Evolutionary conservation across 2,888 invertebrate species (phyloP), one percentile per base, ranked within the genome.

Genomic region (Drosophila tanythrix): DNA sequence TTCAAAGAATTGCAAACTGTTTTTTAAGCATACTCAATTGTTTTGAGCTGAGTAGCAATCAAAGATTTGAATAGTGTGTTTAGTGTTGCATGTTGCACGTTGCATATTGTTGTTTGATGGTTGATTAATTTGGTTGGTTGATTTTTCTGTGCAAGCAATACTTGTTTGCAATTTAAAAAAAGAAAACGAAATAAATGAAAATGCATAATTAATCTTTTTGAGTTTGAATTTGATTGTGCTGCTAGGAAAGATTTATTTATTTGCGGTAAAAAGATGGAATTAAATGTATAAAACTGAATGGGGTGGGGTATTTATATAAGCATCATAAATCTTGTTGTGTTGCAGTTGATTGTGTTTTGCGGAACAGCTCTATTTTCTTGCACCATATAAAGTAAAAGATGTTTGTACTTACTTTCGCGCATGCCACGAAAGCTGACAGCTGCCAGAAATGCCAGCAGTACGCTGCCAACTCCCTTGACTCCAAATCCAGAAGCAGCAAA

Each of bases 401-500:
- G 87, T 84, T 87, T 87, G 69, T 77, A 89, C 88, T 86, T 87
- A 89, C 85, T 79, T 74, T 71, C 60, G 64, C 70, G 80, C 78
- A 89, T 88, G 75, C 88, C 88, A 75, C 78, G 73, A 75, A 78
- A 84, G 88, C 88, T 86, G 86, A 87, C 86, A 86, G 86, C 86
- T 86, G 86, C 88, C 89, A 88, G 85, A 82, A 86, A 89, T 84
- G 88, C 89, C 77, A 89, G 74, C 61, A 88, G 70, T 52, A 76
- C 65, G 74, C 76, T 68, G 88, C 55, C 75, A 74, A 69, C 70
- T 69, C 86, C 73, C 71, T 35, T 70, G 73, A 48, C 61, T 70
- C 70, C 61, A 35, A 55, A 63, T 53, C 55, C 35, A 38, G 15
- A 46, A 46, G 52, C 33, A 29, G 46, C 55, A 61, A 79, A 75